A percentile compares a stretch with the other conserved stretches of the same genome.
These are phyloP conservation scores for Bradypus variegatus DNA, from an alignment of 2,797 vertebrate genomes.

Conservation along the genomic window DNA sequence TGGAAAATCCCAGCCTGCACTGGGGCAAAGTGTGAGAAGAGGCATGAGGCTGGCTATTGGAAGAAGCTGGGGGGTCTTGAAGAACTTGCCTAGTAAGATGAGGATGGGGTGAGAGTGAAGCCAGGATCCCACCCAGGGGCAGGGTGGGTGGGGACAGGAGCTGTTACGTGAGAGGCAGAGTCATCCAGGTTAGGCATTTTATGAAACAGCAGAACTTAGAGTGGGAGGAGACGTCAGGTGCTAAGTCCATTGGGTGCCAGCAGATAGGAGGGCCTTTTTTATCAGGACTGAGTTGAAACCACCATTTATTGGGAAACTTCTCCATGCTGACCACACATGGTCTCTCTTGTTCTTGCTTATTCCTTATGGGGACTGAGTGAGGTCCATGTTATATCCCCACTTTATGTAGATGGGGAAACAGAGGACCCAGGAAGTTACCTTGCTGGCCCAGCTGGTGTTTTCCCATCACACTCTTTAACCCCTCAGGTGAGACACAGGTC, in stretches of 20 bases:
- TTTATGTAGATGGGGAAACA: not conserved
- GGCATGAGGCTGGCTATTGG: not conserved
- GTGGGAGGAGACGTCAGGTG: not conserved
- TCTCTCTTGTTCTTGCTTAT: not conserved
- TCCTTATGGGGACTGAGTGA: not conserved
- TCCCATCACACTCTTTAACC: not conserved
- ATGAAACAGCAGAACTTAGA: not conserved
- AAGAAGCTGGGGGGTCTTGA: not conserved
- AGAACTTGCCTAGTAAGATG: not conserved
- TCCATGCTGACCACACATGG: too few relatives aligned
- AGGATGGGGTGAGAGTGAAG: not conserved
- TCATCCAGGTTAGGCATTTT: not conserved
- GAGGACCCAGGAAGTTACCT: too few relatives aligned
- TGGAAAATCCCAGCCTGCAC: constrained; percentile 30
- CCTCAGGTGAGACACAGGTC: not conserved
- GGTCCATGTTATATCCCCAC: not conserved
- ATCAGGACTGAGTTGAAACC: not conserved
- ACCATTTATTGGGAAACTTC: not conserved
- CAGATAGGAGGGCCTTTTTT: not conserved
- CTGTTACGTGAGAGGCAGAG: too few relatives aligned
- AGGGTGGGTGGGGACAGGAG: too few relatives aligned
- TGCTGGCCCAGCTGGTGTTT: not conserved
- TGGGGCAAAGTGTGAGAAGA: not conserved
- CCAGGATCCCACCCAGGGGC: not conserved
- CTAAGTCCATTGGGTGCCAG: not conserved